These are phyloP conservation scores for Uropetala carovei DNA, from an alignment of 2,888 invertebrate species.

Conservation along the genomic window DNA sequence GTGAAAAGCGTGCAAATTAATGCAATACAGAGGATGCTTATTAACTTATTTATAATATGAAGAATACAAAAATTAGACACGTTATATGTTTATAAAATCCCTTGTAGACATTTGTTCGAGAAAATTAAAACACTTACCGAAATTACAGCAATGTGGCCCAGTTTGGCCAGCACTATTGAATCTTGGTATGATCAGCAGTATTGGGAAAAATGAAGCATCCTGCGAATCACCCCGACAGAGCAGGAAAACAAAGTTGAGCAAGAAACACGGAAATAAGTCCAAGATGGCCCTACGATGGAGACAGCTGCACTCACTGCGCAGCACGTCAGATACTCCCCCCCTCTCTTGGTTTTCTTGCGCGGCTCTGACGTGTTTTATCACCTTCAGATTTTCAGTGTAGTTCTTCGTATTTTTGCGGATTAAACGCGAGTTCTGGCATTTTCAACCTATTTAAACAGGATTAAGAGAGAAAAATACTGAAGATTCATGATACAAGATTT, in stretches of 20 bases:
- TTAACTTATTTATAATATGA: too few relatives aligned
- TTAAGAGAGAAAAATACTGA: too few relatives aligned
- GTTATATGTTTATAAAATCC: too few relatives aligned
- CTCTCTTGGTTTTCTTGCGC: conserved; percentile 40
- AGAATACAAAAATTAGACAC: too few relatives aligned
- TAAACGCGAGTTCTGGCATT: too few relatives aligned
- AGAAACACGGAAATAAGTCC: conserved; percentile 60
- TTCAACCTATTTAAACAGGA: too few relatives aligned
- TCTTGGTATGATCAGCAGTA: conserved; percentile 55
- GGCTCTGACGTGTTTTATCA: conserved; percentile 26
- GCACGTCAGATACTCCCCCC: conserved; percentile 36
- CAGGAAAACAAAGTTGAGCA: conserved; percentile 61
- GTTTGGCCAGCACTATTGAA: conserved; percentile 39
- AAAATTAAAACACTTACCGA: conserved; percentile 15
- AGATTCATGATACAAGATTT: too few relatives aligned
- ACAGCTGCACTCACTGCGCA: conserved; percentile 47
- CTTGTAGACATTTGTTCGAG: too few relatives aligned
- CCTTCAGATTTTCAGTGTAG: neutral
- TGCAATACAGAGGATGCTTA: too few relatives aligned
- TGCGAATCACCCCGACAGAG: conserved; percentile 59
- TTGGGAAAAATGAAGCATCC: conserved; percentile 40
- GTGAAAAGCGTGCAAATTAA: too few relatives aligned
- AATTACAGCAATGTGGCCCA: conserved; percentile 26
- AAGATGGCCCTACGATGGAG: conserved; percentile 49
- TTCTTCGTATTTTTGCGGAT: too few relatives aligned